Base-by-base conservation (phyloP, 2,888 invertebrate genomes). In the Lasioglossum lativentre region DNA sequence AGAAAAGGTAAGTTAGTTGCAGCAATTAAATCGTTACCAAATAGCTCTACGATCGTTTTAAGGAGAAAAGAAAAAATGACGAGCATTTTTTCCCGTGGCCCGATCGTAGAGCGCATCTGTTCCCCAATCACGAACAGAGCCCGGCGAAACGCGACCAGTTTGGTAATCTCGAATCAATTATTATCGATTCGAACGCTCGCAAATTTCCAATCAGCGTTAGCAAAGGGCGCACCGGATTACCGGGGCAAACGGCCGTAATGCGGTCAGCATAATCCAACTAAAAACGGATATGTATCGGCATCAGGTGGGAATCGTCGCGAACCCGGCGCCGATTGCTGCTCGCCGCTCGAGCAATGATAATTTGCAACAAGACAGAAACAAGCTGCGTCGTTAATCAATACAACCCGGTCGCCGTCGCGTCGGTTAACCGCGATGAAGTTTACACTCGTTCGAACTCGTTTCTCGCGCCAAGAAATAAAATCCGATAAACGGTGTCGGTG, bases 151-250 rank as follows among this genome's bases (percentile, higher is more conserved):
- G 71, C 82, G 75, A 42, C 80, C 76, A 75, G 86, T 86, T 83
- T 86, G 82, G 78, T 86, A 86, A 87, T 86, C 83, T 86, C 82
- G 86, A 87, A 87, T 87, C 86, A 86, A 87, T 87, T 87, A 87
- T 85, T 86, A 87, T 87, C 86, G 86, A 87, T 86, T 78, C 71
- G 80, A n/a, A 14, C 83, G 80, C 34, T 82, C 75, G 83, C 86
- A 83, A 86, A 87, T 87, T 87, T 77, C 75, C 86, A 87, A 86
- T 87, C 80, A 47, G 52, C 73, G 78, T 71, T 38, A 66, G 75
- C 78, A 79, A 88, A 86, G 81, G 87, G 78, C 75, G 77, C 30
- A 66, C 77, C 71, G 78, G 84, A 86, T 88, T 88, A 88, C 75
- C 82, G 75, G 79, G 78, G 82, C 77, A 86, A 86, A 87, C 86